Percentiles rank a stretch among this genome's conserved stretches.
phyloP scores from a whole-genome alignment of 2,113 vertebrate species.

The Mesocricetus auratus region DNA sequence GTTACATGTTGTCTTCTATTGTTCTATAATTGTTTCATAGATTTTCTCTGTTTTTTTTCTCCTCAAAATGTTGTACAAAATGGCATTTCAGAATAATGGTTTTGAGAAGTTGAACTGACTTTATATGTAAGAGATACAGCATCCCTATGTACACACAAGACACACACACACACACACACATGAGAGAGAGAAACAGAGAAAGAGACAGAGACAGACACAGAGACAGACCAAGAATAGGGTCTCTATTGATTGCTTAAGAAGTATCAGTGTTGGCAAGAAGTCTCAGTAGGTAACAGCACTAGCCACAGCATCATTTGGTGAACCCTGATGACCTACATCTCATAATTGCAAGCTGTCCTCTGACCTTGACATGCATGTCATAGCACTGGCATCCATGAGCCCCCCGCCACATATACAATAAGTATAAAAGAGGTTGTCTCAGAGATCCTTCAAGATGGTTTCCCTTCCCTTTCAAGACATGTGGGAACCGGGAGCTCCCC shows the following conservation, averaged over 20 bases:
- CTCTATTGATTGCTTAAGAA: not conserved
- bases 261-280: not conserved
- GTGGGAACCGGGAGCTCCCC: not conserved
- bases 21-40: conserved; percentile 26
- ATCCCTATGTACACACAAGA: not conserved
- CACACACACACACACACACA: not conserved
- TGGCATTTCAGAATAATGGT: not conserved
- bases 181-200: not conserved
- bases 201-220: not conserved
- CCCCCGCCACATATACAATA: not conserved
- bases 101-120: not conserved
- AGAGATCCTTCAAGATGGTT: not conserved
- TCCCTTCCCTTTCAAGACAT: not conserved
- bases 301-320: not conserved
- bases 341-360: not conserved
- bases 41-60: not conserved
- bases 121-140: conserved; percentile 6
- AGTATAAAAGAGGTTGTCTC: not conserved
- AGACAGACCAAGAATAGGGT: not conserved
- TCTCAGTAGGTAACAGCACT: not conserved
- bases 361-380: not conserved
- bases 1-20: not conserved
- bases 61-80: not conserved
- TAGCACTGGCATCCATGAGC: not conserved
- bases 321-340: not conserved